Evolutionary conservation across 2,888 invertebrate species (phyloP).

Genomic region (Aleiodes testaceus): DNA sequence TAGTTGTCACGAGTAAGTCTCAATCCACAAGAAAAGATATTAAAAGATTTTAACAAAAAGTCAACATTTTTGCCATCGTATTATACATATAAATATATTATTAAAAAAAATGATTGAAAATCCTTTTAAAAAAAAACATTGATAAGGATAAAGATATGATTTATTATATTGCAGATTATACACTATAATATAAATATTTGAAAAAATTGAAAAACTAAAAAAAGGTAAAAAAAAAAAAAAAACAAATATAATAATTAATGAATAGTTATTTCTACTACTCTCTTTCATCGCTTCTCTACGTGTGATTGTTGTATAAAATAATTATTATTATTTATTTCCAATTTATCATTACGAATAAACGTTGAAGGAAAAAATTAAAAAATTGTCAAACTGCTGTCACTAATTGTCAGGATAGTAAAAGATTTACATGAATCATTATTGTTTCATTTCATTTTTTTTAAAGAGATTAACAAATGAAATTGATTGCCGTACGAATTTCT

Average conservation of each 20-base stretch:
- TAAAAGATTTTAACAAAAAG: constrained; percentile 40
- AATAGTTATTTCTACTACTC: constrained; percentile 72
- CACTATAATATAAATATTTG: constrained; percentile 58
- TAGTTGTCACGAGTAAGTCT: constrained; percentile 63
- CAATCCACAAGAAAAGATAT: constrained; percentile 55
- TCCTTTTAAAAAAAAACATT: constrained; percentile 40
- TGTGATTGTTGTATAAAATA: constrained; percentile 72
- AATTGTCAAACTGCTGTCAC: too few relatives aligned
- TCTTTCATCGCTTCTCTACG: constrained; percentile 72
- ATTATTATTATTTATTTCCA: constrained; percentile 57
- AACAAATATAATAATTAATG: constrained; percentile 56
- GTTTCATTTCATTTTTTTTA: constrained; percentile 4
- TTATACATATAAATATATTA: constrained; percentile 58
- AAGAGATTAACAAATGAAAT: constrained; percentile 34
- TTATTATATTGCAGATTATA: constrained; percentile 66
- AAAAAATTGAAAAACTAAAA: constrained; percentile 56
- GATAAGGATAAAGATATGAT: constrained; percentile 60
- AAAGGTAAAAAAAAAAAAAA: constrained; percentile 50
- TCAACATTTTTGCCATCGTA: constrained; percentile 67
- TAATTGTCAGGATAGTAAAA: constrained; percentile 6
- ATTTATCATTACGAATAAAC: constrained; percentile 49
- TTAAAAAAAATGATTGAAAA: constrained; percentile 45
- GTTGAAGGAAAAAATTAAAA: constrained; percentile 16
- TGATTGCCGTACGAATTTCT: constrained; percentile 50
- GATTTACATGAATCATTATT: constrained; percentile 4